Evolutionary conservation across 2,113 vertebrate species (phyloP).

Genomic region (Brachirus orientalis): DNA sequence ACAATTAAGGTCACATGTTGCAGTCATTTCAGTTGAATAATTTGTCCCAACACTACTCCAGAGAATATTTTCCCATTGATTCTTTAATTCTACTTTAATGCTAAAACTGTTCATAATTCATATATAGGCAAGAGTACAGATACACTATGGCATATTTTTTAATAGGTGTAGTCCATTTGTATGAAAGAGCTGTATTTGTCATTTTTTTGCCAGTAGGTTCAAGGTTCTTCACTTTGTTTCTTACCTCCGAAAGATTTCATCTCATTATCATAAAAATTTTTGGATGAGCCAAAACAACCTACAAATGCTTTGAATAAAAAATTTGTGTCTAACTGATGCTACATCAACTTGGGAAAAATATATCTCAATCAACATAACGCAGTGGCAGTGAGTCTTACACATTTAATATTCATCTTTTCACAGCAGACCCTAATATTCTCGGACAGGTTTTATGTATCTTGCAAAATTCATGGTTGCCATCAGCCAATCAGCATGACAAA

Average conservation of each 20-base stretch:
- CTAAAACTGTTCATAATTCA: too few relatives aligned
- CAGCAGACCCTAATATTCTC: slow-evolving; percentile 20
- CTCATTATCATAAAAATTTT: background rate
- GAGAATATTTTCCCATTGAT: slow-evolving; percentile 1
- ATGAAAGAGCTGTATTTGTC: too few relatives aligned
- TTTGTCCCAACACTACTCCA: background rate
- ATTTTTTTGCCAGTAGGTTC: too few relatives aligned
- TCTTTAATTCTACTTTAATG: background rate
- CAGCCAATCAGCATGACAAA: slow-evolving; percentile 50
- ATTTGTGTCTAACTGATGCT: background rate
- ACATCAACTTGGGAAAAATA: slow-evolving; percentile 1
- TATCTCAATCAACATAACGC: background rate
- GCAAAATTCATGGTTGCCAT: slow-evolving; percentile 25
- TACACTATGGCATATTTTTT: too few relatives aligned
- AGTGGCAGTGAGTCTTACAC: slow-evolving; percentile 2
- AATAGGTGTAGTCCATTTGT: too few relatives aligned
- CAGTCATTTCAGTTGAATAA: too few relatives aligned
- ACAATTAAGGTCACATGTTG: too few relatives aligned
- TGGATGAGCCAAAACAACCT: background rate
- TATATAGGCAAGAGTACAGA: too few relatives aligned
- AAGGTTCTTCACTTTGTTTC: background rate
- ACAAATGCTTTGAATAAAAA: background rate
- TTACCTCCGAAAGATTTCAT: background rate
- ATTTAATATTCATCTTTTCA: slow-evolving; percentile 12
- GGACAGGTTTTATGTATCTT: slow-evolving; percentile 19